phyloP scores from a whole-genome alignment of 2,113 vertebrate species.

The Diadophis punctatus region DNA sequence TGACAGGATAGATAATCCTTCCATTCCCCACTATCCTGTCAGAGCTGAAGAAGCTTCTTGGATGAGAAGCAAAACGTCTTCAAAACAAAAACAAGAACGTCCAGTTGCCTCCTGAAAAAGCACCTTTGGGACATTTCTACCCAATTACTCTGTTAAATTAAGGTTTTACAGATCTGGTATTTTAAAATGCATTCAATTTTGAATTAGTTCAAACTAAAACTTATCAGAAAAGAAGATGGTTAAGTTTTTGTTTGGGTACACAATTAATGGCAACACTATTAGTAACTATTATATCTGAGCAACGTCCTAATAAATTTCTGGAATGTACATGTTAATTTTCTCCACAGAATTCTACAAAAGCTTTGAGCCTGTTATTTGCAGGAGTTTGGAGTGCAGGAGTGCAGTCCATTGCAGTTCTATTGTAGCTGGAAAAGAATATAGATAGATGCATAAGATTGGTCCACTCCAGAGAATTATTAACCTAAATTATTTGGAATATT shows the following conservation, averaged over 20 bases:
- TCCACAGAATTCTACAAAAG: neutral
- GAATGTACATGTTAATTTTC: slow-evolving; percentile 25
- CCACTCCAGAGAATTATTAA: slow-evolving; percentile 6
- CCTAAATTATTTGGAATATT: slow-evolving; percentile 25
- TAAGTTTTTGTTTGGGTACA: neutral
- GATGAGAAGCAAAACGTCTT: too few relatives aligned
- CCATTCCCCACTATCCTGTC: too few relatives aligned
- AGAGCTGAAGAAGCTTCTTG: too few relatives aligned
- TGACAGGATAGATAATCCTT: too few relatives aligned
- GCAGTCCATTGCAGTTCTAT: neutral
- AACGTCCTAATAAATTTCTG: neutral
- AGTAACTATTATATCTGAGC: slow-evolving; percentile 1
- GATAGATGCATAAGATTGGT: neutral
- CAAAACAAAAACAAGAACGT: too few relatives aligned
- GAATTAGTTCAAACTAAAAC: slow-evolving; percentile 16
- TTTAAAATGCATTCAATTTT: neutral
- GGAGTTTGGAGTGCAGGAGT: neutral
- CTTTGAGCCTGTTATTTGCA: neutral
- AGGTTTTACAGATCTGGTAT: slow-evolving; percentile 15
- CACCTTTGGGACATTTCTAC: neutral
- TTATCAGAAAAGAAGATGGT: neutral
- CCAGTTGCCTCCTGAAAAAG: too few relatives aligned
- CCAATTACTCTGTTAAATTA: neutral
- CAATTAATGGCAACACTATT: slow-evolving; percentile 30
- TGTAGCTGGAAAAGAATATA: neutral